phyloP scores from a whole-genome alignment of 2,888 invertebrate genomes.

The Augochlorella aurata region DNA sequence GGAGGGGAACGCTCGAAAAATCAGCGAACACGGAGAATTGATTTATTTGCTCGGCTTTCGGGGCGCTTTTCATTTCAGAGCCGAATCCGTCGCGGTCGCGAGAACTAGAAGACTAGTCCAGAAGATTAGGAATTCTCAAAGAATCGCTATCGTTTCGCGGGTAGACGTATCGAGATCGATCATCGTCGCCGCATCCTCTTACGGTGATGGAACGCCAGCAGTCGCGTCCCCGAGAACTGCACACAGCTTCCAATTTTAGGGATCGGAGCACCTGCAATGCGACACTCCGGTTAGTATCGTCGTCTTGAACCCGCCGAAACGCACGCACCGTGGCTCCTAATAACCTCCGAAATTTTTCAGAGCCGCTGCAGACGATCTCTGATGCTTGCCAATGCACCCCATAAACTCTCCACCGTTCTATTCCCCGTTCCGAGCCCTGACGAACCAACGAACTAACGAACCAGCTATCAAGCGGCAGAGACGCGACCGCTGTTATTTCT shows the following conservation, averaged over 20 bases:
- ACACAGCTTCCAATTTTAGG: conserved; percentile 66
- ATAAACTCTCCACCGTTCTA: background rate
- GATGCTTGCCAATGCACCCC: background rate
- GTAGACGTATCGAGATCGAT: conserved; percentile 13
- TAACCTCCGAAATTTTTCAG: conserved; percentile 27
- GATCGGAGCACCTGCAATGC: conserved; percentile 70
- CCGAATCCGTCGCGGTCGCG: conserved; percentile 4
- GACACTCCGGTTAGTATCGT: conserved; percentile 59
- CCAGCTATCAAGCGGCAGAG: background rate
- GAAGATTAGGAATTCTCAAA: too few relatives aligned
- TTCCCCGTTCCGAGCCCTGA: background rate
- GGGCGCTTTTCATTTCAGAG: conserved; percentile 12
- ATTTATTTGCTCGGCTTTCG: conserved; percentile 3
- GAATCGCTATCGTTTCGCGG: too few relatives aligned
- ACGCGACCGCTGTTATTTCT: background rate
- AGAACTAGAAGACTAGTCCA: background rate
- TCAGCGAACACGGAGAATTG: conserved; percentile 1
- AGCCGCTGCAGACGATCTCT: background rate
- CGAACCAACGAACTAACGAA: background rate
- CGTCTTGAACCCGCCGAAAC: conserved; percentile 51
- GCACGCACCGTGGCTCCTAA: conserved; percentile 44
- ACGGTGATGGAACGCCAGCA: conserved; percentile 21
- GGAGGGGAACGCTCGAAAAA: background rate
- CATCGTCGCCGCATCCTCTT: conserved; percentile 23
- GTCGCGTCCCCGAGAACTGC: conserved; percentile 32